Percentiles rank a stretch among this genome's conserved stretches.
phyloP scores from a whole-genome alignment of 1,140 invertebrate genomes.

The Chelonus insularis region DNA sequence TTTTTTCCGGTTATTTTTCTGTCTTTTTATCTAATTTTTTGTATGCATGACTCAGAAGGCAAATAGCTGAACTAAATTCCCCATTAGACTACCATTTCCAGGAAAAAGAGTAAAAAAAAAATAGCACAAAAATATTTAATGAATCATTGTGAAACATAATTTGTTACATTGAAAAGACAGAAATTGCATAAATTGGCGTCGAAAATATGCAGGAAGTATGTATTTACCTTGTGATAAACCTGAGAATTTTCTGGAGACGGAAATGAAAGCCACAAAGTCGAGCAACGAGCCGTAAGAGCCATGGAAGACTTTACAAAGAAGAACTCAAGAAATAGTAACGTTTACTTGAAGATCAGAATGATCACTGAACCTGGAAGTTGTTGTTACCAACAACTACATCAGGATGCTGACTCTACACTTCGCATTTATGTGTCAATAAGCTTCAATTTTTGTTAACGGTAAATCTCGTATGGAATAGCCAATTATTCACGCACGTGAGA shows the following conservation, averaged over 20 bases:
- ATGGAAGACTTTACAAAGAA: background rate
- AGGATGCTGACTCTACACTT: background rate
- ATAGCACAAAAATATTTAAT: background rate
- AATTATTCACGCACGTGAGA: conserved; percentile 33
- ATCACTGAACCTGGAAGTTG: background rate
- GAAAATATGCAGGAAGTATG: background rate
- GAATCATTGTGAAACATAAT: background rate
- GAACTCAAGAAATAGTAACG: background rate
- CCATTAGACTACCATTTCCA: background rate
- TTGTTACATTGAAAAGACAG: background rate
- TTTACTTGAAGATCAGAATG: background rate
- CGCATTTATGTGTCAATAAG: conserved; percentile 30
- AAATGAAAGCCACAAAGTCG: conserved; percentile 16
- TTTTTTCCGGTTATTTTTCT: no score
- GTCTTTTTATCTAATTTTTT: no score
- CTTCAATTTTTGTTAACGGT: conserved; percentile 41
- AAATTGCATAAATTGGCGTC: background rate
- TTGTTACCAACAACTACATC: background rate
- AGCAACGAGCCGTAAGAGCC: conserved; percentile 11
- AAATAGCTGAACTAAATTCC: no score
- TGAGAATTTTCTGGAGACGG: background rate
- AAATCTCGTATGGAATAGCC: conserved; percentile 28
- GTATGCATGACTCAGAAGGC: no score
- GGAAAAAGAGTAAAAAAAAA: background rate
- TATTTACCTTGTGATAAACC: conserved; percentile 2